Evolutionary conservation across 2,797 vertebrate genomes (phyloP), one percentile per base, ranked within the genome.

Genomic region (Menidia menidia): DNA sequence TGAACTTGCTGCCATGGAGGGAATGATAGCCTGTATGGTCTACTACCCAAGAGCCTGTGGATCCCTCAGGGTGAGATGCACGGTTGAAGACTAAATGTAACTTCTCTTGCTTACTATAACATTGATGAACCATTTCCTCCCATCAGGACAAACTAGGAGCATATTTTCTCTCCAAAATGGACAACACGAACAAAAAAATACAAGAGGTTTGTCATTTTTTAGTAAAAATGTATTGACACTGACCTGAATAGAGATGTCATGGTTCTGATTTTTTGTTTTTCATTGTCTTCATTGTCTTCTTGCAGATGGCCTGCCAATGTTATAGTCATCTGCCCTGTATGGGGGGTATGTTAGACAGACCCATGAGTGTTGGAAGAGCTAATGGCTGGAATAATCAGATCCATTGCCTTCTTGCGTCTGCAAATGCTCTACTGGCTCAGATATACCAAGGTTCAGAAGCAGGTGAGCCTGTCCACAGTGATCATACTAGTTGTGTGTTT

Each of bases 371-470:
- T 0, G 89, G 93, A 33, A 92, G 95, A 86, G 93, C 94, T 0
- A 96, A 97, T 58, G 94, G 95, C 77, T 98, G 97, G 96, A 93
- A 94, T 68, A 95, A 94, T 88, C 96, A 98, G 82, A 88, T 96
- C 19, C 96, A 96, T 73, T 94, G 93, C 64, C 92, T 98, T 10
- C 81, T 98, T 74, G 93, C 94, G 60, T 92, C 96, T 1, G 93
- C 96, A 57, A 96, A 96, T 69, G 68, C 77, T 72, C 81, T 95
- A 53, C 89, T 97, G 44, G 89, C 92, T 72, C 91, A 94, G 54
- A 83, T 97, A 50, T 97, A 96, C 54, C 94, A 95, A 64, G 92
- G 92, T 1, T 89, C 93, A 3, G 96, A 97, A 85, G 82, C 92
- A 0, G 96, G 96, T 96, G 75, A 0, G 0, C 0, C 8, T 43